Base-by-base conservation (phyloP, 2,113 vertebrate genomes). In the Tursiops truncatus region DNA sequence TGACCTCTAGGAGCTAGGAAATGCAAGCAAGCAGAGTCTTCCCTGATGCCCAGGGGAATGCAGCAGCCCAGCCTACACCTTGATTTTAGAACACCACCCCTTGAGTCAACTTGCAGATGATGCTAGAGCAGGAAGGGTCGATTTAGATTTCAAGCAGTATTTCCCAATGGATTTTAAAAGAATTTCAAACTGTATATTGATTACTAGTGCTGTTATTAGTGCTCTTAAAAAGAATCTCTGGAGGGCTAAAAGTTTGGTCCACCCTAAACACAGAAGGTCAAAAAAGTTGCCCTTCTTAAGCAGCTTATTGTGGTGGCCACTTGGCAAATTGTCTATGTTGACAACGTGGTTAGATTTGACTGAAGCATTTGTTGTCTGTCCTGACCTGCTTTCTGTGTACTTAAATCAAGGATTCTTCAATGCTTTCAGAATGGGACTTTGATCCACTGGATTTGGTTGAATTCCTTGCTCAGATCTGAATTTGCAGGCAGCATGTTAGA, bases 401-500 rank as follows among this genome's bases (percentile, higher is more conserved):
- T 95, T 50, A 89, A 86, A 58, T 77, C 25, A 84, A 90, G 31
- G 26, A 53, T 70, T 56, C 56, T 80, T 89, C 73, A 53, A 0
- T 21, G 53, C 36, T 88, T 60, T 95, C 80, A 95, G 89, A 76
- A 80, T 80, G 50, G 70, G 47, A 90, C 86, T 76, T 92, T 53
- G 28, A n/a, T 70, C 33, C 65, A 85, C 60, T 56, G 63, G 60
- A 90, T 96, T 95, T 96, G 89, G 91, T 83, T 91, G 97, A 95
- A 92, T 92, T 96, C 65, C 53, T 63, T 97, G 60, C 82, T 96
- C 44, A 95, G 70, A 80, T 94, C 23, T 97, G 70, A 97, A 96
- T 92, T 77, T 88, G 65, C 87, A 91, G 92, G 87, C 83, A 97
- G 80, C 5, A 6, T 92, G 94, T 97, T 67, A 92, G 38, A 91